Evolutionary conservation across 2,888 invertebrate species (phyloP).

Genomic region (Drosophila paucipuncta): DNA sequence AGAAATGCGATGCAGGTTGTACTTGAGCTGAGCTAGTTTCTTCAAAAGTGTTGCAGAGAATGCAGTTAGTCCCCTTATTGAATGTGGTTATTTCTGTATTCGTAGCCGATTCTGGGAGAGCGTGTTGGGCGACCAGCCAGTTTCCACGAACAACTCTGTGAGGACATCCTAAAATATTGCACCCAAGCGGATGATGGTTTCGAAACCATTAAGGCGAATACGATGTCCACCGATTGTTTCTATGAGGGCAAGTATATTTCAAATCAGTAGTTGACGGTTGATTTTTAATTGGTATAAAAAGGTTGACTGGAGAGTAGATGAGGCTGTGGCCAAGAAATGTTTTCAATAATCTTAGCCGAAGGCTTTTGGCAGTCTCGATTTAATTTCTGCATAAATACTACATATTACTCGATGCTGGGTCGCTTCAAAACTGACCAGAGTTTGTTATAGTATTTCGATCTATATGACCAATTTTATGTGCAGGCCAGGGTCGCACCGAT

Average conservation of each 20-base stretch:
- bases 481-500: constrained; percentile 91
- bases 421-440: no score
- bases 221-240: constrained; percentile 92
- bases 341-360: not conserved
- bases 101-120: constrained; percentile 93
- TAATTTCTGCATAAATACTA: not conserved
- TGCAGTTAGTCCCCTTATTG: not conserved
- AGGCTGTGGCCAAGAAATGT: not conserved
- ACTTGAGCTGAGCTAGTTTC: not conserved
- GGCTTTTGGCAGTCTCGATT: no score
- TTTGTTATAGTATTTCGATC: not conserved
- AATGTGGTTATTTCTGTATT: not conserved
- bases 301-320: not conserved
- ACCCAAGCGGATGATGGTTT: constrained; percentile 85
- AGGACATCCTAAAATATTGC: constrained; percentile 68
- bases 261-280: not conserved
- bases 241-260: constrained; percentile 88
- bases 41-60: not conserved
- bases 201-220: constrained; percentile 88
- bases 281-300: not conserved
- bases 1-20: not conserved
- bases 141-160: constrained; percentile 90
- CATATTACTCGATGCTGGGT: not conserved
- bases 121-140: constrained; percentile 91
- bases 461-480: not conserved